phyloP scores from a whole-genome alignment of 2,797 vertebrate species.

The Parauchenoglanis ngamensis region DNA sequence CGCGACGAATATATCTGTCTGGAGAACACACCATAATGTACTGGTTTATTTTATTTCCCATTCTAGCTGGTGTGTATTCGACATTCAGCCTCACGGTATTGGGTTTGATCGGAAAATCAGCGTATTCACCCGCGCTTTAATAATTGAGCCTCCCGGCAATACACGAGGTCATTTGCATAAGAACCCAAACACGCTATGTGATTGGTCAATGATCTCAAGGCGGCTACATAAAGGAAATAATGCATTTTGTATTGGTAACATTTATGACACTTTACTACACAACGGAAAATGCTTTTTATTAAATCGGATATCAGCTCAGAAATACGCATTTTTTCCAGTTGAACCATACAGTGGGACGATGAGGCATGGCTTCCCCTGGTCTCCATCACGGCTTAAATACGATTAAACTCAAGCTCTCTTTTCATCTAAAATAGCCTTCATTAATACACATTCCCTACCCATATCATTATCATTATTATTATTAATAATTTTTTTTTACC shows the following conservation, averaged over 20 bases:
- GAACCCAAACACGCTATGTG: slow-evolving; percentile 70
- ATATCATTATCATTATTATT: not conserved
- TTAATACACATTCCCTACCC: not conserved
- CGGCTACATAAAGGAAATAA: not conserved
- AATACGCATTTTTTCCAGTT: not conserved
- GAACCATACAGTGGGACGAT: not conserved
- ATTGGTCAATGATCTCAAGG: slow-evolving; percentile 17
- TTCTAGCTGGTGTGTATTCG: not conserved
- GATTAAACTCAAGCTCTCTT: slow-evolving; percentile 61
- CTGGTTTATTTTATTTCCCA: not conserved
- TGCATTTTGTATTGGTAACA: too few species aligned
- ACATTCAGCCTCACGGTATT: not conserved
- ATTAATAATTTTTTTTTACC: too few species aligned
- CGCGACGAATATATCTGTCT: slow-evolving; percentile 39
- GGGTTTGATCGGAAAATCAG: slow-evolving; percentile 43
- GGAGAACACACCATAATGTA: not conserved
- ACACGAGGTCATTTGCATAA: slow-evolving; percentile 72
- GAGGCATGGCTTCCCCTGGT: not conserved
- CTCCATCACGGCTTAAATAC: slow-evolving; percentile 54
- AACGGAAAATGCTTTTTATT: too few species aligned
- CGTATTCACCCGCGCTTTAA: slow-evolving; percentile 63
- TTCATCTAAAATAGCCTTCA: not conserved
- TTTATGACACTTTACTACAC: not conserved
- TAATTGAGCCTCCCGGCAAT: slow-evolving; percentile 62
- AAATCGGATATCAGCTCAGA: not conserved